Conservation (phyloP, 1,140 invertebrate genomes). For the Schmidtea mediterranea region DNA sequence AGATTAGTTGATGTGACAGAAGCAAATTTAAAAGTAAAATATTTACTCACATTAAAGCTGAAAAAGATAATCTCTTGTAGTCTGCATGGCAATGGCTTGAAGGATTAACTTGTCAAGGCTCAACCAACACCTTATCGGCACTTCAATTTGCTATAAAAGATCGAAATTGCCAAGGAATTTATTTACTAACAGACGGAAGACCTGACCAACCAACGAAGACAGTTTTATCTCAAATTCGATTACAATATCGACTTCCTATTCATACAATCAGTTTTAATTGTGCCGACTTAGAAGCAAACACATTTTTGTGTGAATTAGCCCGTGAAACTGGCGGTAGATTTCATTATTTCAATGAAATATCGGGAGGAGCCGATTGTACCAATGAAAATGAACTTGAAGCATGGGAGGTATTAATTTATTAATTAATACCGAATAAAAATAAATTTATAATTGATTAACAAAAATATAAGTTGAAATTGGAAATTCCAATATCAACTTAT, state of each 20-base stretch:
- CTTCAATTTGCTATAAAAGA: constrained; percentile 16
- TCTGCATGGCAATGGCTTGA: constrained; percentile 23
- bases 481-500: too few species aligned
- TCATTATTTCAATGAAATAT: background rate
- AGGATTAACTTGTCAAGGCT: constrained; percentile 19
- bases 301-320: constrained; percentile 14
- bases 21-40: constrained; percentile 9
- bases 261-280: constrained; percentile 28
- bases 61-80: constrained; percentile 10
- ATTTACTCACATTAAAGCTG: too few species aligned
- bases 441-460: too few species aligned
- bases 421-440: too few species aligned
- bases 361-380: too few species aligned
- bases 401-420: too few species aligned
- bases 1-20: constrained; percentile 21
- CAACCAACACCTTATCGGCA: constrained; percentile 21
- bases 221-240: constrained; percentile 22
- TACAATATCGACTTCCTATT: constrained; percentile 20
- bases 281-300: constrained; percentile 23
- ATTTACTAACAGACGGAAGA: constrained; percentile 24
- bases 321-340: background rate
- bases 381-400: too few species aligned
- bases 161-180: constrained; percentile 21
- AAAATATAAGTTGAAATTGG: too few species aligned
- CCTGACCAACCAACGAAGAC: constrained; percentile 26